A percentile compares a stretch with the other conserved stretches of the same genome.
Evolutionary conservation across 2,888 invertebrate species (phyloP).

Genomic region (Sminthurides aquaticus): DNA sequence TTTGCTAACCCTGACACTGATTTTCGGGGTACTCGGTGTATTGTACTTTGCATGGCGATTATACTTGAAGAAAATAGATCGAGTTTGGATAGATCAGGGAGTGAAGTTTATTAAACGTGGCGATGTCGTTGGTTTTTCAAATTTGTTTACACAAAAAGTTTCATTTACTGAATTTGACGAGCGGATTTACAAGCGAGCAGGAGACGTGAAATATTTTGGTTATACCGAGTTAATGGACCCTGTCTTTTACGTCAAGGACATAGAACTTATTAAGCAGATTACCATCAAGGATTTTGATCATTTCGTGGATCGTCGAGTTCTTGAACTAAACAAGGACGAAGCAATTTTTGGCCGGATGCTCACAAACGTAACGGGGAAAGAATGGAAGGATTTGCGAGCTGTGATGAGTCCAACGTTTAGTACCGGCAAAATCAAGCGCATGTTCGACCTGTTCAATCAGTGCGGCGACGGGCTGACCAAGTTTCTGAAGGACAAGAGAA

Average conservation of each 20-base stretch:
- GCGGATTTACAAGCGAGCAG: background rate
- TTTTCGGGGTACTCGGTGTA: background rate
- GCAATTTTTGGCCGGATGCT: background rate
- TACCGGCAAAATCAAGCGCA: constrained; percentile 12
- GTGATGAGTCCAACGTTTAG: constrained; percentile 18
- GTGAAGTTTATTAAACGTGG: background rate
- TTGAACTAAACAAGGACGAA: constrained; percentile 7
- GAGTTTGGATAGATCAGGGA: constrained; percentile 6
- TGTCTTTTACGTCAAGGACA: constrained; percentile 20
- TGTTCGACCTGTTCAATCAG: constrained; percentile 16
- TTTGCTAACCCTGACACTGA: too few species aligned
- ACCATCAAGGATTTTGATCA: constrained; percentile 33
- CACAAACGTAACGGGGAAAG: constrained; percentile 10
- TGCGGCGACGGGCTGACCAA: constrained; percentile 8
- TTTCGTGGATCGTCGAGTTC: constrained; percentile 15
- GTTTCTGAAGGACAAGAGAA: background rate
- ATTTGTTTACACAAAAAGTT: background rate
- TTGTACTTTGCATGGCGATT: background rate
- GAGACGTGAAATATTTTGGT: constrained; percentile 3
- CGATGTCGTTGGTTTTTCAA: background rate
- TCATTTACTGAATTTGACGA: constrained; percentile 1
- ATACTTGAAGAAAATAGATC: background rate
- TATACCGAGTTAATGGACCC: constrained; percentile 7
- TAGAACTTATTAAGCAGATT: constrained; percentile 26
- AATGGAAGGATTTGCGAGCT: constrained; percentile 21